Evolutionary conservation across 2,888 invertebrate species (phyloP), one percentile per base, ranked within the genome.

Genomic region (Lasius platythorax): DNA sequence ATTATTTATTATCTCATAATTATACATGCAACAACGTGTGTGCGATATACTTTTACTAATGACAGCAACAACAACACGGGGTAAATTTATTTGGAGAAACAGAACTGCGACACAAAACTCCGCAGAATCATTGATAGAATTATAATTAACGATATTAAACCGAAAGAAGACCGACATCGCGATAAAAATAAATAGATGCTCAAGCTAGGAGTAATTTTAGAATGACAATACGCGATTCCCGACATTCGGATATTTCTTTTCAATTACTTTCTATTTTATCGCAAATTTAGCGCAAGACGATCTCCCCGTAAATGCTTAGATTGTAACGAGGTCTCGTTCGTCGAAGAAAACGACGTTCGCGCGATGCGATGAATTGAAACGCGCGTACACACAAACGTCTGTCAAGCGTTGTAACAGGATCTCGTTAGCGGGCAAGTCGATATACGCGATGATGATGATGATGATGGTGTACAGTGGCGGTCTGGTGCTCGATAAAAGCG

Each of bases 351-450:
- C 33, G 12, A 40, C 18, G 18, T 53, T 64, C 63, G 50, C 37
- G 67, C 28, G 33, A 63, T 74, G 85, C 28, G 33, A 63, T 74
- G 85, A 83, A 83, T 83, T 68, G 79, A 70, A 70, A 79, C 72
- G 58, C 84, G 37, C 84, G 66, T 84, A 66, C 70, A 66, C 23
- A 72, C 78, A 78, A 53, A 5, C 18, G 53, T 58, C 83, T 85
- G 87, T 87, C 87, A 83, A 28, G 82, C 30, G 72, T 28, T 40
- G 87, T 88, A 87, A 88, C 79, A 88, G 88, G 88, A 88, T 87
- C 87, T 88, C 81, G 81, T 88, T 87, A 88, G 75, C 81, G 56
- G 68, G 63, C 84, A 72, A 23, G 81, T 84, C 86, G 79, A 87
- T 85, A 83, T 23, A 23, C 23, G 23, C 23, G 23, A 23, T 23